phyloP scores from a whole-genome alignment of 2,888 invertebrate species.

The Drosophila mimetica region DNA sequence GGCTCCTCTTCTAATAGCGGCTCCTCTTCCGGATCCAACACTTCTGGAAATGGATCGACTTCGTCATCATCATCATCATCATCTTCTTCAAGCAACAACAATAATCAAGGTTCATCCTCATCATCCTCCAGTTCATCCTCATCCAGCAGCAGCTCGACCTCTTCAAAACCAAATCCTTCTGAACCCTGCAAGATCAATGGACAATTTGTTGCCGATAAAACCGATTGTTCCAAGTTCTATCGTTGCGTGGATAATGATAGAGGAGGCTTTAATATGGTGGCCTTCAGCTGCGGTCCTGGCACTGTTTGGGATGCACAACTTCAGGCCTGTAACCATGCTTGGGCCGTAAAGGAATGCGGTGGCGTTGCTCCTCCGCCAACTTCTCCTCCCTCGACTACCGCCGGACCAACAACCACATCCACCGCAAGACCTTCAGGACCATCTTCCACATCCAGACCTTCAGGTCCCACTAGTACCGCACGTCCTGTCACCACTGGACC shows the following conservation, averaged over 20 bases:
- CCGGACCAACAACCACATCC: not conserved
- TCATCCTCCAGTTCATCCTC: conserved; percentile 50
- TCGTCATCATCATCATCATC: conserved; percentile 35
- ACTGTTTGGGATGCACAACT: conserved; percentile 87
- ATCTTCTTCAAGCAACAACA: conserved; percentile 19
- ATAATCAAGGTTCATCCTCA: conserved; percentile 36
- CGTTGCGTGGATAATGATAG: conserved; percentile 86
- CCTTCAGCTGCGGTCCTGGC: conserved; percentile 86
- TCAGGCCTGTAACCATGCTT: conserved; percentile 85
- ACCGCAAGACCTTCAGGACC: conserved; percentile 1
- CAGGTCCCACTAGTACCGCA: conserved; percentile 26
- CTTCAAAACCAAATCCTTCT: conserved; percentile 58
- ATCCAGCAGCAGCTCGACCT: conserved; percentile 26
- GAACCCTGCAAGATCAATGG: conserved; percentile 75
- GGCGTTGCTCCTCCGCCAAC: conserved; percentile 40
- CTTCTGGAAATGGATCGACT: conserved; percentile 12
- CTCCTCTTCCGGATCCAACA: conserved; percentile 7
- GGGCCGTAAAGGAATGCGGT: conserved; percentile 77
- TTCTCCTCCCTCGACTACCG: conserved; percentile 7
- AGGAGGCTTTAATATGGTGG: conserved; percentile 84
- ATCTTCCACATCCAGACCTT: conserved; percentile 6
- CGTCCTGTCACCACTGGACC: conserved; percentile 25
- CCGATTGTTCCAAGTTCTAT: conserved; percentile 87
- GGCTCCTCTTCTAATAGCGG: conserved; percentile 18
- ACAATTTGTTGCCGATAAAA: conserved; percentile 83